Base-by-base conservation (phyloP, 2,113 vertebrate genomes). In the Ammospiza caudacuta region DNA sequence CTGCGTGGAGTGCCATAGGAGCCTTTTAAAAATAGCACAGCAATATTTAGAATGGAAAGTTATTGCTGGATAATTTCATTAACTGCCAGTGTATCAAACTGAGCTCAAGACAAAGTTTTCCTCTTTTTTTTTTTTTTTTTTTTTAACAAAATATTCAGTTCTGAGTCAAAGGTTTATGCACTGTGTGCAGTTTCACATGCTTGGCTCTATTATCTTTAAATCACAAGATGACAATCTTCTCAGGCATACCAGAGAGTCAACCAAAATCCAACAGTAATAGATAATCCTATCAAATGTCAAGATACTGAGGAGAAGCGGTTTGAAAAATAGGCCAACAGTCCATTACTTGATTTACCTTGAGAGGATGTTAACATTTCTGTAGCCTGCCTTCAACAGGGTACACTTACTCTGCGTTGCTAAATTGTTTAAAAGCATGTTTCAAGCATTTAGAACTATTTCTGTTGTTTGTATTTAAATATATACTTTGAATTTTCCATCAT, bases 201-300 rank as follows among this genome's bases (percentile, higher is more conserved):
- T 97, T 95, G 94, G 96, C 89, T 97, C 94, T 95, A 91, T 98
- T 98, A 97, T 97, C 96, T 97, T 97, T 97, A 97, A 98, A 97
- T 98, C 97, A 97, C 96, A 97, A 97, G 95, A 97, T 95, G 96
- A 95, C 92, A 96, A 82, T 97, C 97, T 98, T 97, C 94, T 97
- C 95, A 91, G 87, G 91, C 96, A 97, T 81, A 94, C 91, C 95
- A 97, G 93, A 97, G 94, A 97, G 92, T 96, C 95, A 91, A 96
- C 95, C 95, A 96, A 97, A 97, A 97, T 96, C 96, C 96, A 97
- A 96, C 91, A 91, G 97, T 97, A 97, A 96, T 94, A 97, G 87
- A 95, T 97, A 97, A 98, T 97, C 96, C 96, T 97, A 97, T 98
- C 94, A 97, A 97, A 97, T 97, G 97, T 97, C 97, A 97, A 95